Evolutionary conservation across 1,140 invertebrate species (phyloP), one percentile per base, ranked within the genome.

Genomic region (Rhynchophorus ferrugineus): DNA sequence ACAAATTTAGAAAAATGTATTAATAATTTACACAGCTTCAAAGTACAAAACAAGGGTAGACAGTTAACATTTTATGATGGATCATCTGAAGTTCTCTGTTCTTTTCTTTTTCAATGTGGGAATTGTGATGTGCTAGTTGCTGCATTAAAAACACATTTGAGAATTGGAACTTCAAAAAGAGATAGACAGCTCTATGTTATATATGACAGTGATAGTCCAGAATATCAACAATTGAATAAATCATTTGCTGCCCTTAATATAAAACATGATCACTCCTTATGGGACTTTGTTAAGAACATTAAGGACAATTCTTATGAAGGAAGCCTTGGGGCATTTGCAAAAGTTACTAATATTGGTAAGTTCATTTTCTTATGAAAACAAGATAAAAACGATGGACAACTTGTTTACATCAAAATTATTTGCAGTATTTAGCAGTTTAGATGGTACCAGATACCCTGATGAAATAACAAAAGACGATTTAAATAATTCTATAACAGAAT

Each of bases 231-330:
- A 22, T 61, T 92, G 36, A 83, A 84, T 49, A 84, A 80, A 63
- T 91, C 90, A 0, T 91, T 94, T 64, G 84, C 87, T 21, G 88
- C 91, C 60, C 72, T 94, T 22, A 80, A 91, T 61, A 74, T 94
- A 24, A 85, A 90, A 72, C 75, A 80, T 52, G 78, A 80, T 55
- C 71, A 76, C 5, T 76, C 78, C 43, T 74, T 84, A 9, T 80
- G 84, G 84, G 80, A 78, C 60, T 77, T 87, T 60, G 75, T 86
- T 5, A 78, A 77, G 19, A 84, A 84, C 68, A 75, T 87, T 21
- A 82, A 81, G 18, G 72, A 85, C 61, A 76, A 85, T 66, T 87
- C 89, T 0, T 87, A 87, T 67, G 84, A 84, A 68, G 84, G 86
- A 1, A 86, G 87, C 6, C 61, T 91, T 66, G 83, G 85, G 65